Base-by-base conservation (phyloP, 1,140 invertebrate species). In the Habropoda laboriosa region DNA sequence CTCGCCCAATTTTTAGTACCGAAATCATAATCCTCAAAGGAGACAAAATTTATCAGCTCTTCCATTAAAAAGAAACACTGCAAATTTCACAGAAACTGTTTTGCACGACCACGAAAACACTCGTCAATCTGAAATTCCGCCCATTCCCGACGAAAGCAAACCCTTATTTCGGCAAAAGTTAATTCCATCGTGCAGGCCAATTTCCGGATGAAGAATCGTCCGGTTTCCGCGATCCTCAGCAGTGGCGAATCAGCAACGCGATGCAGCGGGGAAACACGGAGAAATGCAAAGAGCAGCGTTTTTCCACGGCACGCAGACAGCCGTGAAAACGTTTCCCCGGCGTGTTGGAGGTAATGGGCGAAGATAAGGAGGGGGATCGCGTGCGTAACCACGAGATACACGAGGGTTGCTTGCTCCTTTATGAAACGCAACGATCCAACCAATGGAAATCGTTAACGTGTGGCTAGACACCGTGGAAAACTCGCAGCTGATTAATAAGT, bases 291-390 rank as follows among this genome's bases (percentile, higher is more conserved):
- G 74, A 38, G 30, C 63, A 68, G 64, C 74, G 51, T 77, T 77
- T 77, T 68, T 68, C 51, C 38, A n/a, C 24, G 16, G 42, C 74
- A 58, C 51, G 74, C 74, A 68, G 74, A 68, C 74, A 77, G 5
- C 74, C 74, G 64, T 77, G 74, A 68, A 77, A 77, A 77, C 74
- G 64, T 77, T 77, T 77, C 24, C 55, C 40, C 51, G 64, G 32
- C 30, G 51, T 68, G 51, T 55, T 57, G n/a, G 53, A 18, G 53
- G 51, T 58, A 77, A 77, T 77, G 53, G 74, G 24, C 53, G 40
- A 35, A 76, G 51, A 68, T 68, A 76, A 76, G 64, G 51, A 68
- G 42, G 32, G 38, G 71, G 40, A 40, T 55, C 73, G 73, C 49
- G 27, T 45, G 73, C n/a, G 73, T 57, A 57, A 16, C 32, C 35